Base-by-base conservation (phyloP, 1,140 invertebrate species). In the Proctacanthus coquilletti region DNA sequence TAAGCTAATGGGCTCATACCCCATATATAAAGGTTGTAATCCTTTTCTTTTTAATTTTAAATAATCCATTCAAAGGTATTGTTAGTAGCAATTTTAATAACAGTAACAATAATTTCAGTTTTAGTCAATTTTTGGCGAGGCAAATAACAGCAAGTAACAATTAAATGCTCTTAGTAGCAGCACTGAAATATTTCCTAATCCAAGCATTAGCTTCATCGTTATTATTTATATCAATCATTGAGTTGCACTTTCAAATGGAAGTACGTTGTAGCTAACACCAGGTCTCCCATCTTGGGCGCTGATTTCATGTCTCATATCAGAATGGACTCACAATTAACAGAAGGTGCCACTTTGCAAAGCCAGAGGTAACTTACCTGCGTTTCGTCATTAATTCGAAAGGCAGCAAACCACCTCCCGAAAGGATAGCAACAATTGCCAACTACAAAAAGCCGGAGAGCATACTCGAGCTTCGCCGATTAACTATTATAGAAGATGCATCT, bases 101-200 rank as follows among this genome's bases (percentile, higher is more conserved):
- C 61, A 45, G 60, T 56, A 45, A 64, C 58, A 18, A 42, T 68
- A 50, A 62, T 68, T 45, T 53, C 60, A 23, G 56, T 68, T 47
- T 65, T 60, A 10, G 51, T 62, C 21, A 60, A 63, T 46, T 68
- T 62, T 31, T 67, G 62, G 53, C 45, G 68, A 44, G 49, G 54
- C 39, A 68, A 44, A 54, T 67, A 49, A 60, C 50, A 41, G 54
- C 44, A 11, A 42, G 38, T 32, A 65, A 62, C 44, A 66, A 65
- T 51, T 48, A 58, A 41, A 49, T 54, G 45, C 45, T 52, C 11
- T 44, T 56, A 10, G 62, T 67, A 63, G 45, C 59, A 29, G 50
- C 59, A 23, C 46, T 66, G 60, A 66, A 66, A 61, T 67, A 65
- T 50, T 66, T 68, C 50, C 46, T 66, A 48, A 58, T 48, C 25